These are phyloP conservation scores for Stichopus horrens DNA, from an alignment of 53 echinoderm and acorn worm genomes.

Conservation along the genomic window DNA sequence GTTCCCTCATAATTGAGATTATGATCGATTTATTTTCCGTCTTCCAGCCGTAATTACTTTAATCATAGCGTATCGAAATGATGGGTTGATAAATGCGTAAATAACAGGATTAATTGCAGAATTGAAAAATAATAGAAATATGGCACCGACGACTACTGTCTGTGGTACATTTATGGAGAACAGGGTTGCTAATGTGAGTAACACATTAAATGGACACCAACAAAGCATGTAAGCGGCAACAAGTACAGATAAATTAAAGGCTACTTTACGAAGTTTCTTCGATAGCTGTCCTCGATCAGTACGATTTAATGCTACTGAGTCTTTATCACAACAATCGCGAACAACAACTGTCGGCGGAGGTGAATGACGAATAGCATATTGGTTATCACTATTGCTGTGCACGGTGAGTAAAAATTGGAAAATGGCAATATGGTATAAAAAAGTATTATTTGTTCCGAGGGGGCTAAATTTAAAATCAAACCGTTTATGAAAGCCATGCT, in stretches of 20 bases:
- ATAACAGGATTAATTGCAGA: neutral
- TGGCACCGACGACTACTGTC: neutral
- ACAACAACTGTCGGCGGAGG: neutral
- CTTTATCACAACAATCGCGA: neutral
- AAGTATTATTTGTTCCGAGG: neutral
- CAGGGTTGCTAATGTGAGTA: neutral
- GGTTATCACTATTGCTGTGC: neutral
- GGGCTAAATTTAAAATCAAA: neutral
- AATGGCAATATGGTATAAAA: neutral
- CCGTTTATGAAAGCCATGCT: neutral
- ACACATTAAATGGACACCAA: neutral
- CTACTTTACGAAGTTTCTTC: neutral
- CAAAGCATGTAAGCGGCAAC: neutral
- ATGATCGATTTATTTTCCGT: too few relatives aligned
- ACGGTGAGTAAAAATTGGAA: neutral
- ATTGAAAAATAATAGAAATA: neutral
- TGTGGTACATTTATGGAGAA: neutral
- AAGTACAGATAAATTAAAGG: neutral
- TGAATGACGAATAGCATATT: neutral
- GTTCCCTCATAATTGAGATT: too few relatives aligned
- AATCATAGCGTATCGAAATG: neutral
- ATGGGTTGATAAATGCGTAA: neutral
- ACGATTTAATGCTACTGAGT: neutral
- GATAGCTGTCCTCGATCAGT: neutral
- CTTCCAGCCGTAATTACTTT: neutral